A percentile compares a stretch with the other conserved stretches of the same genome.
Evolutionary conservation across 1,140 invertebrate genomes (phyloP).

Genomic region (Drosophila lacteicornis): DNA sequence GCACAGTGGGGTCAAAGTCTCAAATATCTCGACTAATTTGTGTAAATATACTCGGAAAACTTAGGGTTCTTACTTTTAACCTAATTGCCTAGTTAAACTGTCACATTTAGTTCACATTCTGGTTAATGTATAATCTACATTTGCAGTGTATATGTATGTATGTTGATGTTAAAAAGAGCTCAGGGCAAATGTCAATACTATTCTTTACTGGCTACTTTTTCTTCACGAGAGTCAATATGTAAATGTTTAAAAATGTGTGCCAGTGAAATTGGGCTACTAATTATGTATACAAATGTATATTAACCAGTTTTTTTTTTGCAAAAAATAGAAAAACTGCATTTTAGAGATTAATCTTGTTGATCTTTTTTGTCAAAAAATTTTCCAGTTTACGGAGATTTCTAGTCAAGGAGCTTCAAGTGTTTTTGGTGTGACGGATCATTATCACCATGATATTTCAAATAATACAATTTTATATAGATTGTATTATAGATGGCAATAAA

Average conservation of each 20-base stretch:
- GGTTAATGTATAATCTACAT: not conserved
- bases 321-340: not conserved
- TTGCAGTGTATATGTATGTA: too few species aligned
- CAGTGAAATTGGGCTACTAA: constrained; percentile 6
- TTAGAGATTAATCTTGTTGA: not conserved
- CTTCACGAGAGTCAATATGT: too few species aligned
- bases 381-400: not conserved
- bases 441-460: constrained; percentile 2
- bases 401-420: not conserved
- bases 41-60: not conserved
- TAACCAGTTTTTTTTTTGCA: not conserved
- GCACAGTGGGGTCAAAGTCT: constrained; percentile 54
- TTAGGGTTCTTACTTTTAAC: not conserved
- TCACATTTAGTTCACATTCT: not conserved
- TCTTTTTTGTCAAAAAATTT: not conserved
- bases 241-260: not conserved
- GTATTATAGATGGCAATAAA: not conserved
- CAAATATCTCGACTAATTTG: not conserved
- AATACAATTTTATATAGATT: not conserved
- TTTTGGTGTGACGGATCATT: not conserved
- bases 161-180: not conserved
- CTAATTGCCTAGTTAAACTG: not conserved
- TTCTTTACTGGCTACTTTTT: too few species aligned
- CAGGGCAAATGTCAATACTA: too few species aligned
- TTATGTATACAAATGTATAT: not conserved